phyloP scores from a whole-genome alignment of 2,888 invertebrate species.

The Allygus modestus region DNA sequence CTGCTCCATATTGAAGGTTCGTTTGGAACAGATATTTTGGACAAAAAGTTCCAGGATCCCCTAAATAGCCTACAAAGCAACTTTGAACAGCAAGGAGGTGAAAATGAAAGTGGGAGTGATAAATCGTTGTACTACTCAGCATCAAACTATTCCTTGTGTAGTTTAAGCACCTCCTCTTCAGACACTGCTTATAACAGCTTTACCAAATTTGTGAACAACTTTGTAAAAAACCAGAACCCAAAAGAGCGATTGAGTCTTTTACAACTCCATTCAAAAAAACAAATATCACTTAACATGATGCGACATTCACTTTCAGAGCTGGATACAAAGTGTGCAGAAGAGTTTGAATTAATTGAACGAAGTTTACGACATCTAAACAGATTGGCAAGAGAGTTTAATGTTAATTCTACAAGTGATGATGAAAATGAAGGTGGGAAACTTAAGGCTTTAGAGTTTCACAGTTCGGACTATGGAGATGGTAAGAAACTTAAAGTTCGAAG shows the following conservation, averaged over 20 bases:
- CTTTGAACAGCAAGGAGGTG: background rate
- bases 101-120: conserved; percentile 2
- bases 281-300: conserved; percentile 55
- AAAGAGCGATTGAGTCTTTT: conserved; percentile 41
- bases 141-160: conserved; percentile 24
- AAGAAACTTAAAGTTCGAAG: background rate
- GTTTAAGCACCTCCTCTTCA: background rate
- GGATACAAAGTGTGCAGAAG: conserved; percentile 9
- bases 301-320: conserved; percentile 18
- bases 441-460: conserved; percentile 32
- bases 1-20: background rate
- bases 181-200: conserved; percentile 4
- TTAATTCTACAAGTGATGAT: background rate
- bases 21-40: background rate
- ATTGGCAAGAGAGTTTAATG: conserved; percentile 17
- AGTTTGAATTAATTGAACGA: conserved; percentile 12
- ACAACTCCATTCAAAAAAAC: conserved; percentile 49
- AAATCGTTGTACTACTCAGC: conserved; percentile 30
- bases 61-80: background rate
- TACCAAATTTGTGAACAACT: conserved; percentile 26
- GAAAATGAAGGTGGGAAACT: background rate
- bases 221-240: conserved; percentile 20
- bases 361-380: conserved; percentile 11
- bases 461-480: background rate
- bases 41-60: background rate